A percentile compares a stretch with the other conserved stretches of the same genome.
Evolutionary conservation across 1,140 invertebrate genomes (phyloP).

Genomic region (Gonioctena quinquepunctata): DNA sequence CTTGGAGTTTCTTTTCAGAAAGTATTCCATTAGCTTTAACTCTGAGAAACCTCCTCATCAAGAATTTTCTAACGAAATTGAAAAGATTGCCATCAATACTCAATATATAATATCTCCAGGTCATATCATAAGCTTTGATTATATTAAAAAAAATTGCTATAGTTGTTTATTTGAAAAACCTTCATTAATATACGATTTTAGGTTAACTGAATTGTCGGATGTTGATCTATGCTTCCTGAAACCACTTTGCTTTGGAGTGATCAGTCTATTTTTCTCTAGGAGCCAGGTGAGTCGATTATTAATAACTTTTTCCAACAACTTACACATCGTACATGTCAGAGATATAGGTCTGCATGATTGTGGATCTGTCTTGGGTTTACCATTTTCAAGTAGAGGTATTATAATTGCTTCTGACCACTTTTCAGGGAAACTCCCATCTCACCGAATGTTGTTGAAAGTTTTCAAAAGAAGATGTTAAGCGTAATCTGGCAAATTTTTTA

Average conservation of each 20-base stretch:
- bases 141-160: conserved; percentile 18
- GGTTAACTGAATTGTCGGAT: neutral
- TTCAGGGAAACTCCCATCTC: neutral
- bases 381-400: neutral
- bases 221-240: neutral
- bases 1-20: too few species aligned
- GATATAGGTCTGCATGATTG: conserved; percentile 11
- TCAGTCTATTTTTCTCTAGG: conserved; percentile 8
- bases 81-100: neutral
- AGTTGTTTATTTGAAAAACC: conserved; percentile 3
- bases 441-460: neutral
- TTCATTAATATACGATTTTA: conserved; percentile 9
- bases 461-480: neutral
- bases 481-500: too few species aligned
- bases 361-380: neutral
- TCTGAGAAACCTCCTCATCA: too few species aligned
- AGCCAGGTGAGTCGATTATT: conserved; percentile 5
- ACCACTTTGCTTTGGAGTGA: neutral
- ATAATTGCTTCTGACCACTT: neutral
- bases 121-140: conserved; percentile 11
- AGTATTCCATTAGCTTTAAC: too few species aligned
- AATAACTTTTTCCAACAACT: conserved; percentile 21
- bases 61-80: neutral
- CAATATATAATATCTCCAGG: neutral
- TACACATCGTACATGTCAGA: conserved; percentile 17